Evolutionary conservation across 2,113 vertebrate genomes (phyloP).

Genomic region (Siphamia tubifer): DNA sequence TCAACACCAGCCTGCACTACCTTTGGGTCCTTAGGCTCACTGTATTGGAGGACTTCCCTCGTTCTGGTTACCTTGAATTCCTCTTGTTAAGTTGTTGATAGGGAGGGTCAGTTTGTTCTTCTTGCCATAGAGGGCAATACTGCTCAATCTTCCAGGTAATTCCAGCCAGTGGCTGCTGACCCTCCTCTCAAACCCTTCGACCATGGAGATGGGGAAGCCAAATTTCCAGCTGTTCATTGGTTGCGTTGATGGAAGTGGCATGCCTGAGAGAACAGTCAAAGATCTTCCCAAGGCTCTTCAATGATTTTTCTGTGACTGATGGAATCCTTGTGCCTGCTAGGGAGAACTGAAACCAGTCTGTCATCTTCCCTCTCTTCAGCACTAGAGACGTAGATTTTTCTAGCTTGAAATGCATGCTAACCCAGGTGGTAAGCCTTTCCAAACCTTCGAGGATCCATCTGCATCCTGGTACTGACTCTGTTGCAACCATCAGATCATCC

Average conservation of each 20-base stretch:
- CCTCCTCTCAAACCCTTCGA: not conserved
- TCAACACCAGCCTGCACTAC: no score
- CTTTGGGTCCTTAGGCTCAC: no score
- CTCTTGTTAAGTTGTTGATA: no score
- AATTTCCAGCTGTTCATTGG: not conserved
- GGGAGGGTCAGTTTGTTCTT: no score
- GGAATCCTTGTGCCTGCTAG: not conserved
- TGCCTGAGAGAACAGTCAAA: not conserved
- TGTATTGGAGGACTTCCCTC: no score
- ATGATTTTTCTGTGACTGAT: not conserved
- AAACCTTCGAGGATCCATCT: not conserved
- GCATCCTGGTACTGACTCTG: no score
- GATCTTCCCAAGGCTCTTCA: not conserved
- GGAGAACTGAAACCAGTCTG: not conserved
- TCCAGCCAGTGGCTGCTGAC: no score
- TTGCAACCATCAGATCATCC: no score
- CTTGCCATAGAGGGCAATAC: no score
- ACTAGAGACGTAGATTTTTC: not conserved
- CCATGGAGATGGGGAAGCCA: not conserved
- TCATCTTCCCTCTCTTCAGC: not conserved
- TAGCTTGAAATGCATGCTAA: not conserved
- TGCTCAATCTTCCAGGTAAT: no score
- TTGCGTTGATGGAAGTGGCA: not conserved
- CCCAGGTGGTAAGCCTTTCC: not conserved
- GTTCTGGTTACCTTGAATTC: no score